A percentile compares a stretch with the other conserved stretches of the same genome.
These are phyloP conservation scores for Prochilodus magdalenae DNA, from an alignment of 2,113 vertebrate genomes.

Conservation along the genomic window DNA sequence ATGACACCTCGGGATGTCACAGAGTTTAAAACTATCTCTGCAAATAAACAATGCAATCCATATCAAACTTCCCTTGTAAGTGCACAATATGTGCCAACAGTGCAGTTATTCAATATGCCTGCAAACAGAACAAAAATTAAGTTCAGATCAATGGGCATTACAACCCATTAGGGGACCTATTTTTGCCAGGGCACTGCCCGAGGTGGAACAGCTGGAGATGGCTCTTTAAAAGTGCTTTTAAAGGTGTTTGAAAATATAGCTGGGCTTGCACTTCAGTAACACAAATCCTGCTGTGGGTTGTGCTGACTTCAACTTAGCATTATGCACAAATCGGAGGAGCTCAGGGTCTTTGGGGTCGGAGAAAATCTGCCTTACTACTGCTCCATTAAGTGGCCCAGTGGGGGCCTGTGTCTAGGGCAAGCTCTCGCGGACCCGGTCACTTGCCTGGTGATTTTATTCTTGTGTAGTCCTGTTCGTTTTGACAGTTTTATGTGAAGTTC, in stretches of 20 bases:
- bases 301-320: neutral
- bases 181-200: constrained; percentile 33
- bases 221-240: neutral
- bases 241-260: constrained; percentile 14
- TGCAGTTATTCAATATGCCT: constrained; percentile 49
- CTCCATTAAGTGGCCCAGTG: too few species aligned
- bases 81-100: constrained; percentile 42
- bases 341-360: too few species aligned
- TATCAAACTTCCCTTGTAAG: constrained; percentile 47
- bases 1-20: neutral
- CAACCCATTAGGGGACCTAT: constrained; percentile 57
- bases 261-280: neutral
- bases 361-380: too few species aligned
- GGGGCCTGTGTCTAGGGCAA: too few species aligned
- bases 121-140: constrained; percentile 52
- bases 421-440: too few species aligned
- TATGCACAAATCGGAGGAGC: neutral
- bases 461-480: too few species aligned
- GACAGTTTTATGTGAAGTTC: too few species aligned
- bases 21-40: constrained; percentile 14
- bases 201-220: constrained; percentile 18
- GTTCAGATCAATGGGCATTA: constrained; percentile 66
- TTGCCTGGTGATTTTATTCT: too few species aligned
- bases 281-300: constrained; percentile 1
- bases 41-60: constrained; percentile 21